These are phyloP conservation scores for Cryptus armator DNA, from an alignment of 2,888 invertebrate species.

Conservation along the genomic window DNA sequence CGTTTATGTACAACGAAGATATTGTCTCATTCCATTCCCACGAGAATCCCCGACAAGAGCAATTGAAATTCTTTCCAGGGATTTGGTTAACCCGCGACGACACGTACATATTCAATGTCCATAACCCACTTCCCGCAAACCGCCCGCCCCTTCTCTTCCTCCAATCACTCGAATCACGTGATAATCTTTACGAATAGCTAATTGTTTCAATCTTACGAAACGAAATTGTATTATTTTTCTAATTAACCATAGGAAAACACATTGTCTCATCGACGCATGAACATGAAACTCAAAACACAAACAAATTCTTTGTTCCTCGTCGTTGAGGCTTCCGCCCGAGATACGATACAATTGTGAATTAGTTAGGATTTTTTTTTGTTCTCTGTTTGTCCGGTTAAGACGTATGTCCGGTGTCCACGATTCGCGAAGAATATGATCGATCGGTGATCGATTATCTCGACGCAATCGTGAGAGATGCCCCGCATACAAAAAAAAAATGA, in stretches of 20 bases:
- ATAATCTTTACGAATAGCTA: conserved; percentile 77
- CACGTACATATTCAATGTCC: conserved; percentile 78
- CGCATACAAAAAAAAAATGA: conserved; percentile 11
- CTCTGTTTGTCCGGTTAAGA: conserved; percentile 37
- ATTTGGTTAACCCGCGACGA: conserved; percentile 56
- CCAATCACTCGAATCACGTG: conserved; percentile 66
- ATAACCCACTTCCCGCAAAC: conserved; percentile 67
- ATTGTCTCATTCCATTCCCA: conserved; percentile 65
- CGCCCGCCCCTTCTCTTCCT: background rate
- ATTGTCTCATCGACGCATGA: conserved; percentile 57
- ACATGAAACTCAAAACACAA: conserved; percentile 32
- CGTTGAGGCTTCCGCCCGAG: conserved; percentile 28
- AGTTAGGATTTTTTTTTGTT: conserved; percentile 51
- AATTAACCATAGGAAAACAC: conserved; percentile 75
- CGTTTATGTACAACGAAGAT: conserved; percentile 76
- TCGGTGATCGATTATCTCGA: conserved; percentile 4
- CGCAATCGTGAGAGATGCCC: conserved; percentile 7
- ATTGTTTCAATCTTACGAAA: conserved; percentile 80
- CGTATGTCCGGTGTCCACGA: background rate
- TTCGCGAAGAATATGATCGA: conserved; percentile 10
- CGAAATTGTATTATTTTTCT: conserved; percentile 84
- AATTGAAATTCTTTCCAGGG: conserved; percentile 40
- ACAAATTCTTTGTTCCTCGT: conserved; percentile 53
- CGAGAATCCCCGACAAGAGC: conserved; percentile 37
- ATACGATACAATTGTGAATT: conserved; percentile 54